Conservation (phyloP, 2,888 invertebrate species). For the Morpho deidamia region DNA sequence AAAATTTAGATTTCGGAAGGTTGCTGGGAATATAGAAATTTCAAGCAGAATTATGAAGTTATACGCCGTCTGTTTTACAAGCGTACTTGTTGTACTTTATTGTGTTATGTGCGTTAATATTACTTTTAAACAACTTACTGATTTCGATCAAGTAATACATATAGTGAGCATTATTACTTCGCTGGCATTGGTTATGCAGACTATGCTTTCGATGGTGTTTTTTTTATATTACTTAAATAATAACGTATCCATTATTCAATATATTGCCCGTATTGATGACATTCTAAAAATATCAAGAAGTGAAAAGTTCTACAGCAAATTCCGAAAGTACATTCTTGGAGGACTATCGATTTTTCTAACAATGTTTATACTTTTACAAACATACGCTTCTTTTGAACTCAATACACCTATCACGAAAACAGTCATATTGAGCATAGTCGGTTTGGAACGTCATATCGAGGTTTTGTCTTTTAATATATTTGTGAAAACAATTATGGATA, state of each 20-base stretch:
- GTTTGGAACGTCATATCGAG: slow-evolving; percentile 40
- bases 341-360: slow-evolving; percentile 27
- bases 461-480: slow-evolving; percentile 39
- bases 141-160: slow-evolving; percentile 24
- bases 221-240: slow-evolving; percentile 32
- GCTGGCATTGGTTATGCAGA: slow-evolving; percentile 37
- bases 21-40: background rate
- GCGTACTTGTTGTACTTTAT: too few relatives aligned
- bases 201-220: slow-evolving; percentile 31
- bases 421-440: background rate
- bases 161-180: slow-evolving; percentile 34
- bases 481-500: slow-evolving; percentile 37
- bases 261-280: slow-evolving; percentile 35
- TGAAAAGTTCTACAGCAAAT: slow-evolving; percentile 32
- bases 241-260: slow-evolving; percentile 34
- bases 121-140: background rate
- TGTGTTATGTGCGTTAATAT: too few relatives aligned
- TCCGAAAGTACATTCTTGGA: slow-evolving; percentile 17
- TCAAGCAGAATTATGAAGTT: background rate
- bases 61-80: background rate
- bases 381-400: background rate
- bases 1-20: background rate
- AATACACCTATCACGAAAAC: background rate
- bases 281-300: slow-evolving; percentile 10
- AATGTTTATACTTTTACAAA: background rate